Evolutionary conservation across 2,113 vertebrate genomes (phyloP).

Genomic region (Pholis gunnellus): DNA sequence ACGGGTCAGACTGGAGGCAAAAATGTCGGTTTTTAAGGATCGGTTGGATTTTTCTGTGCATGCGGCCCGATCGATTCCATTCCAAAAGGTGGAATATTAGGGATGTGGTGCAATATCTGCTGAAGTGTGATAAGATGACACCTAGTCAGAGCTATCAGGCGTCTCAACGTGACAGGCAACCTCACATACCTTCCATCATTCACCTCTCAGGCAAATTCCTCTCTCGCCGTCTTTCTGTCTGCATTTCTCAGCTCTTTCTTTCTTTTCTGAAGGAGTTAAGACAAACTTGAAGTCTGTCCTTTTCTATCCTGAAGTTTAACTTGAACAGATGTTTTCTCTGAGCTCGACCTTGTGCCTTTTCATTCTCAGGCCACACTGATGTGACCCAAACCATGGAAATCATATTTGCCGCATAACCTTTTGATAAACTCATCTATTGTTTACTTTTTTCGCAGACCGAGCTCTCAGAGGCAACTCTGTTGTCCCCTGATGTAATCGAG

Average conservation of each 20-base stretch:
- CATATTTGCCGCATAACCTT: background rate
- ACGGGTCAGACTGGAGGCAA: constrained; percentile 17
- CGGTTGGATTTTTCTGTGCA: background rate
- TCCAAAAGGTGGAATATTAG: background rate
- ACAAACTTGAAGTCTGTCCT: constrained; percentile 12
- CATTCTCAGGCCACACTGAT: background rate
- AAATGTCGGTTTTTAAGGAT: background rate
- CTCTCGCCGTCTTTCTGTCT: constrained; percentile 53
- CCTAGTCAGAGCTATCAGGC: constrained; percentile 63
- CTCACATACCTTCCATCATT: constrained; percentile 78
- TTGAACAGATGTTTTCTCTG: background rate
- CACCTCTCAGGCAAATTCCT: constrained; percentile 90
- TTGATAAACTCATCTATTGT: background rate
- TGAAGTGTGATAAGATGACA: constrained; percentile 63
- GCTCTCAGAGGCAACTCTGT: constrained; percentile 1
- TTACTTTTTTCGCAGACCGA: constrained; percentile 1
- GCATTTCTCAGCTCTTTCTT: constrained; percentile 33
- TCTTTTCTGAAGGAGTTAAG: constrained; percentile 23
- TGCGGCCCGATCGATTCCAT: constrained; percentile 2
- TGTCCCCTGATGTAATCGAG: constrained; percentile 32
- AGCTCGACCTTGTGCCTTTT: background rate
- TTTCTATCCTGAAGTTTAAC: background rate
- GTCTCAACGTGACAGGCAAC: constrained; percentile 76
- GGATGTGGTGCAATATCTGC: constrained; percentile 54
- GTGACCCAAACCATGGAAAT: background rate